Percentiles rank a stretch among this genome's conserved stretches.
These are phyloP conservation scores for Petrophora chlorosata DNA, from an alignment of 2,888 invertebrate species.

Conservation along the genomic window DNA sequence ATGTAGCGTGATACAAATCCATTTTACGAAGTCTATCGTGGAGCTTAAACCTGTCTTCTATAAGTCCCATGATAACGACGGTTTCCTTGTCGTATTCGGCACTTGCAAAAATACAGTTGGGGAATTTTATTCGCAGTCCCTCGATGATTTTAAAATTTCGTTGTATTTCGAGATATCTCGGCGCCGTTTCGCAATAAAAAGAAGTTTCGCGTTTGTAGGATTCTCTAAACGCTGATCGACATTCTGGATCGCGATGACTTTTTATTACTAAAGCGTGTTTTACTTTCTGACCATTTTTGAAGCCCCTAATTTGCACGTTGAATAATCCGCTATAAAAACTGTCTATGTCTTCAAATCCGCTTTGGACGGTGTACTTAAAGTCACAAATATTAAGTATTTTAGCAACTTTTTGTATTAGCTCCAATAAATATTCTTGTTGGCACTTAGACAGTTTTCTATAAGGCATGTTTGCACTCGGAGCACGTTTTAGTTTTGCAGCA, in stretches of 20 bases:
- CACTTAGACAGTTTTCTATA: conserved; percentile 58
- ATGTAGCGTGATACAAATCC: conserved; percentile 51
- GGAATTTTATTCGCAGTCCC: conserved; percentile 66
- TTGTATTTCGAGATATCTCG: conserved; percentile 57
- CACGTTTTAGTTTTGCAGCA: conserved; percentile 21
- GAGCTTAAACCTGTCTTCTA: conserved; percentile 39
- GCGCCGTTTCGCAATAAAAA: conserved; percentile 50
- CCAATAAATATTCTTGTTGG: too few relatives aligned
- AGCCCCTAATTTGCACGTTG: conserved; percentile 54
- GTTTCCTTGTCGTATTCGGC: conserved; percentile 57
- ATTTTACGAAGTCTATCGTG: conserved; percentile 53
- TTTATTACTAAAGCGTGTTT: conserved; percentile 52
- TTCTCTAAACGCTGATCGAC: conserved; percentile 53
- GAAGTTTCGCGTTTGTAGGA: conserved; percentile 57
- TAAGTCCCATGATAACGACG: conserved; percentile 43
- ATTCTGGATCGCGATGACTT: conserved; percentile 56
- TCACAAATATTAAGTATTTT: conserved; percentile 47
- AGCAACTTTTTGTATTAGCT: conserved; percentile 57
- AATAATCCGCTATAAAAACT: conserved; percentile 53
- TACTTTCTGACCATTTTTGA: conserved; percentile 53
- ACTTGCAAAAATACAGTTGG: conserved; percentile 56
- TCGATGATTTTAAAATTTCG: conserved; percentile 54
- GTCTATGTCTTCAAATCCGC: conserved; percentile 59
- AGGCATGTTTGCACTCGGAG: conserved; percentile 48
- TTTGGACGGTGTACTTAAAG: conserved; percentile 46